Base-by-base conservation (phyloP, 2,797 vertebrate species). In the Trematomus bernacchii region DNA sequence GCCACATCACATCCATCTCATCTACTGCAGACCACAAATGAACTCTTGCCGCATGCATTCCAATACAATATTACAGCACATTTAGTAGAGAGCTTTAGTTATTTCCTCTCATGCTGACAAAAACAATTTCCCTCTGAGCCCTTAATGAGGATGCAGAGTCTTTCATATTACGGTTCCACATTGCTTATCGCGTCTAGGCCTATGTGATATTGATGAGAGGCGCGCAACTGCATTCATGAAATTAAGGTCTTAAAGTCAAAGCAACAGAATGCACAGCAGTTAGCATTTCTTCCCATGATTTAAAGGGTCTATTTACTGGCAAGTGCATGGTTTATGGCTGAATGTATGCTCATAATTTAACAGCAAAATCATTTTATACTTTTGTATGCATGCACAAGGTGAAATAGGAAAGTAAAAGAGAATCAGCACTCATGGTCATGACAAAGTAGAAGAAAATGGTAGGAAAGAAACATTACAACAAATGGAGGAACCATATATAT, bases 61-160 rank as follows among this genome's bases (percentile, higher is more conserved):
- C 81, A 82, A 91, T 89, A 90, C 80, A 88, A 83, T 89, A 91
- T 84, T 85, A 85, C 80, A 91, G 77, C 72, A 88, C 76, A 85
- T 92, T 88, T 79, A 86, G 77, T 48, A 62, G 64, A 66, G 65
- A 84, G 76, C 80, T 72, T 47, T 44, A 72, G 79, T 87, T 89
- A 90, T 89, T 91, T 87, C 87, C 90, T 72, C 73, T 73, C 83
- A 76, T 73, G 76, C 63, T 88, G 80, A 84, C 76, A 87, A 92
- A 91, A 89, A 90, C 80, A 83, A 91, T 91, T 88, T 88, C 80
- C 74, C 77, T 85, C 84, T 74, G 55, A 81, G 84, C 60, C 82
- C 84, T 80, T 90, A 90, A 94, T 92, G 88, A 92, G 80, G 74
- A 90, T 77, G 88, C 82, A 68, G 57, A 90, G 85, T 76, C 84